A percentile compares a stretch with the other conserved stretches of the same genome.
These are phyloP conservation scores for Oncorhynchus clarkii DNA, from an alignment of 2,113 vertebrate species.

Conservation along the genomic window DNA sequence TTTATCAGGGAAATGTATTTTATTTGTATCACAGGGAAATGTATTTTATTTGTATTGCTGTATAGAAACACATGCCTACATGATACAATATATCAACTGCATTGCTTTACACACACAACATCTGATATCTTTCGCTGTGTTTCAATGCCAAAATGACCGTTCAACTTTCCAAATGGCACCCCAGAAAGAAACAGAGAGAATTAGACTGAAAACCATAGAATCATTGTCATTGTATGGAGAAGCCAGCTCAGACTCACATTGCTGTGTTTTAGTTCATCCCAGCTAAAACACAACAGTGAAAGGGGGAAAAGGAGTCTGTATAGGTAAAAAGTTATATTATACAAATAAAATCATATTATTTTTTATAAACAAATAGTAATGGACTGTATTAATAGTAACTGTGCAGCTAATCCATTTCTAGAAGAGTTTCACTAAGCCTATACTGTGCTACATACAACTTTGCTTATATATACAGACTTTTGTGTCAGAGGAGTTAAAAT, in stretches of 20 bases:
- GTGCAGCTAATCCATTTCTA: conserved; percentile 21
- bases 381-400: conserved; percentile 19
- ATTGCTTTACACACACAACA: conserved; percentile 39
- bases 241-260: not conserved
- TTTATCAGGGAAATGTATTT: not conserved
- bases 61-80: conserved; percentile 70
- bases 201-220: no score
- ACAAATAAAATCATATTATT: conserved; percentile 50
- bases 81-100: conserved; percentile 47
- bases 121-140: conserved; percentile 36
- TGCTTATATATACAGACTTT: conserved; percentile 57
- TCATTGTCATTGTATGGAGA: no score
- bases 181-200: conserved; percentile 2
- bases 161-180: conserved; percentile 2
- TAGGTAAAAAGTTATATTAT: conserved; percentile 33
- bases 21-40: not conserved
- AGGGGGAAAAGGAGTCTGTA: conserved; percentile 38
- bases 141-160: conserved; percentile 35
- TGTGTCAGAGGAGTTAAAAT: conserved; percentile 42
- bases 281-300: conserved; percentile 33
- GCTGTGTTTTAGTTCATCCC: conserved; percentile 27
- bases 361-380: conserved; percentile 2
- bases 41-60: conserved; percentile 58
- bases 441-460: conserved; percentile 48
- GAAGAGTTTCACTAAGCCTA: not conserved